Conservation (phyloP, 2,888 invertebrate genomes). For the Opisthograptis luteolata region DNA sequence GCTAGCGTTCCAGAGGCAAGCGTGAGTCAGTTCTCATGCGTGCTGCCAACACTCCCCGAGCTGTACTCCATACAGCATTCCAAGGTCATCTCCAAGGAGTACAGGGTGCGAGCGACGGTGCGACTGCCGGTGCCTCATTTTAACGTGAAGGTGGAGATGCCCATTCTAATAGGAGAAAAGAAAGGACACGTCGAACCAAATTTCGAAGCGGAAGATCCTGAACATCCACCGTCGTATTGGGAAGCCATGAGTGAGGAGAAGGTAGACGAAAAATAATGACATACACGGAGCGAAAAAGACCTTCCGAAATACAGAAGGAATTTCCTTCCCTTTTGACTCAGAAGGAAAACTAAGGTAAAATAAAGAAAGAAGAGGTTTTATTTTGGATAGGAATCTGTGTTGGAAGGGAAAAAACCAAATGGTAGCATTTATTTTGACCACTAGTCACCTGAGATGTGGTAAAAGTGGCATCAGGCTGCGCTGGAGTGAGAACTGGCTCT, state of each 20-base stretch:
- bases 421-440: too few species aligned
- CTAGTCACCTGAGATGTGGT: too few species aligned
- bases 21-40: background rate
- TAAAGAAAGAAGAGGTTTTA: too few species aligned
- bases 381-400: too few species aligned
- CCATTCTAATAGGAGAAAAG: slow-evolving; percentile 27
- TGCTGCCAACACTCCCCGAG: slow-evolving; percentile 17
- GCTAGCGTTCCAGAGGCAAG: background rate
- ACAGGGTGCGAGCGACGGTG: slow-evolving; percentile 19
- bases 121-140: slow-evolving; percentile 24
- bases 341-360: too few species aligned
- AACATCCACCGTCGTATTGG: slow-evolving; percentile 19
- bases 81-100: slow-evolving; percentile 22
- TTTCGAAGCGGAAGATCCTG: slow-evolving; percentile 5
- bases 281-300: background rate
- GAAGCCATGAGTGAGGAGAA: slow-evolving; percentile 17
- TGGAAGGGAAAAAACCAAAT: too few species aligned
- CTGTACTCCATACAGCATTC: slow-evolving; percentile 27
- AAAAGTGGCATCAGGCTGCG: too few species aligned
- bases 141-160: slow-evolving; percentile 22
- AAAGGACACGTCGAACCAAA: background rate
- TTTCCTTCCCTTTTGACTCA: too few species aligned
- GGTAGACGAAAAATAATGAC: slow-evolving; percentile 1
- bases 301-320: too few species aligned
- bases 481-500: too few species aligned